Base-by-base conservation (phyloP, 1,140 invertebrate genomes). In the Idris sp. region DNA sequence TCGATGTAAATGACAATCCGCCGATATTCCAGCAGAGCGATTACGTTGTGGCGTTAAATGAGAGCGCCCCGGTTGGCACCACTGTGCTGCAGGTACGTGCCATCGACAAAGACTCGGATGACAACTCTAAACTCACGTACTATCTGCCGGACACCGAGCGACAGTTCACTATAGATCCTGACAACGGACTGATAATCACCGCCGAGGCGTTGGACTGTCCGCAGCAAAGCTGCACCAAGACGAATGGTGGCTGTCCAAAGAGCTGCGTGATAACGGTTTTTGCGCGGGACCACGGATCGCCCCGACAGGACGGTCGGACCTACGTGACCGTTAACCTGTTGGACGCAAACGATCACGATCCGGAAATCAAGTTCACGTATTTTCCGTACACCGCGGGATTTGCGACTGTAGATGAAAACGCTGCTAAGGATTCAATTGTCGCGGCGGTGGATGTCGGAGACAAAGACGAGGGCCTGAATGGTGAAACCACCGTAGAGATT, bases 1-100 rank as follows among this genome's bases (percentile, higher is more conserved):
- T 97, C 43, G 97, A 98, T 84, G 95, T 97, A 0, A 98, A 98
- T 81, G 97, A 98, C 82, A 97, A 98, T 86, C 94, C 96, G 10
- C 97, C 97, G 15, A 93, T 96, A 41, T 97, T 98, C 76, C 94
- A 96, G 80, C 95, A 96, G 80, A 95, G 93, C 86, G 96, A 97
- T 80, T 98, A 98, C 86, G 93, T 93, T 35, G 95, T 97, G 0
- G 93, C 93, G 6, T 78, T 98, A 9, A 96, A 97, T 83, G 98
- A 99, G 87, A 98, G 94, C 79, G 94, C 96, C 2, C 91, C 92
- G 2, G 92, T 93, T 0, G 96, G 95, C n/a, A 96, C 94, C 0
- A 90, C 90, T 4, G 95, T 98, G 0, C 84, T 97, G 0, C 93
- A 93, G 74, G 96, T 98, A n/a, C 92, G 92, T 77, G 97, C 97